Conservation (phyloP, 2,888 invertebrate genomes). For the Tipula unca region DNA sequence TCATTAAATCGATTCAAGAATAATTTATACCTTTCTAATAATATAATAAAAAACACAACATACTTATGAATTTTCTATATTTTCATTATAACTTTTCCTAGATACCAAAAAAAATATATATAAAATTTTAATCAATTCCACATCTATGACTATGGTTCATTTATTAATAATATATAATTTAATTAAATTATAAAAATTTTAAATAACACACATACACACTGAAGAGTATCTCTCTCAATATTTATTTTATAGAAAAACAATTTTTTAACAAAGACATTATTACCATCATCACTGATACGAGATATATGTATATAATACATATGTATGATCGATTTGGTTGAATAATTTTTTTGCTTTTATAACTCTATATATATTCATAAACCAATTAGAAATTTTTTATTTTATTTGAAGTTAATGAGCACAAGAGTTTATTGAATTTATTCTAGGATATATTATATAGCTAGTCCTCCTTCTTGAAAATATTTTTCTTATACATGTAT, state of each 20-base stretch:
- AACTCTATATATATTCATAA: neutral
- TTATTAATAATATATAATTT: neutral
- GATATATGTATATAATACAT: too few species aligned
- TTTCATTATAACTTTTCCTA: neutral
- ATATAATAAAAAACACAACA: neutral
- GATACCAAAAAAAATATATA: neutral
- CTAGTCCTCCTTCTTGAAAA: neutral
- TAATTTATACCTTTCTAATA: constrained; percentile 8
- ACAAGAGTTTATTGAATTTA: neutral
- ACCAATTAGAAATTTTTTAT: neutral
- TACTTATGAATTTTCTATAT: neutral
- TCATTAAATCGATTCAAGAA: constrained; percentile 4
- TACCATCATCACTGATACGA: neutral
- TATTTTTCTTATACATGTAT: neutral
- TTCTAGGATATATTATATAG: constrained; percentile 2
- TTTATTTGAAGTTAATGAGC: neutral
- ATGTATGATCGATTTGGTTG: constrained; percentile 14
- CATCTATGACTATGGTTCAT: constrained; percentile 8
- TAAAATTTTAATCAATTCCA: neutral
- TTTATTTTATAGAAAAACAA: neutral
- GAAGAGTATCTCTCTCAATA: neutral
- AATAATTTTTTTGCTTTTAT: neutral
- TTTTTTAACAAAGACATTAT: neutral
- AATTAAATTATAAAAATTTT: neutral
- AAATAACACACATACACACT: neutral